phyloP scores from a whole-genome alignment of 1,140 invertebrate genomes.

The Drosophila mojavensis region DNA sequence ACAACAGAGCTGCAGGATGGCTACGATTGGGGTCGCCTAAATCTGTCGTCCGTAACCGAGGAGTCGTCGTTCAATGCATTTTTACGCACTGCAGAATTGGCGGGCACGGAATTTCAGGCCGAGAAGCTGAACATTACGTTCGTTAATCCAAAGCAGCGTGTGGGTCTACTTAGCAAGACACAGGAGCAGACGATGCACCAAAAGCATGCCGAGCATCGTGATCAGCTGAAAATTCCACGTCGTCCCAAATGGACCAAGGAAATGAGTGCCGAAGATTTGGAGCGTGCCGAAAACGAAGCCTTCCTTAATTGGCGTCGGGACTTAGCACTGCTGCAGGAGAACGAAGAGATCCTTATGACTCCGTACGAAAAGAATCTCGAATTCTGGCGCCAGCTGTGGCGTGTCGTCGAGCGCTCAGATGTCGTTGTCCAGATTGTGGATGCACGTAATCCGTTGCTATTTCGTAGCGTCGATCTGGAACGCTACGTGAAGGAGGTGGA shows the following conservation, averaged over 20 bases:
- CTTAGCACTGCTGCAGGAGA: slow-evolving; percentile 92
- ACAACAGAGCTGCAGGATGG: slow-evolving; percentile 95
- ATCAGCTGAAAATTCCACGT: slow-evolving; percentile 91
- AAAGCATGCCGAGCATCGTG: slow-evolving; percentile 88
- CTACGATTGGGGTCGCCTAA: slow-evolving; percentile 94
- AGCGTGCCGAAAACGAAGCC: slow-evolving; percentile 89
- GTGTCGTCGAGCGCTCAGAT: slow-evolving; percentile 98
- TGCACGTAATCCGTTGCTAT: slow-evolving; percentile 97
- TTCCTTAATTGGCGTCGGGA: slow-evolving; percentile 95
- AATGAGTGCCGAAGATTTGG: slow-evolving; percentile 91
- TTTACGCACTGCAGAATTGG: slow-evolving; percentile 95
- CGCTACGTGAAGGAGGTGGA: slow-evolving; percentile 95
- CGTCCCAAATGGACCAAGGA: slow-evolving; percentile 92
- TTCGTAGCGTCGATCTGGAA: slow-evolving; percentile 97
- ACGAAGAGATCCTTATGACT: slow-evolving; percentile 93
- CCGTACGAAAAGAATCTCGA: slow-evolving; percentile 99
- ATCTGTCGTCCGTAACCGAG: slow-evolving; percentile 97
- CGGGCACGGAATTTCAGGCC: slow-evolving; percentile 95
- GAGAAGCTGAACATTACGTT: slow-evolving; percentile 93
- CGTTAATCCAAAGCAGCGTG: slow-evolving; percentile 85
- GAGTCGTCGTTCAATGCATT: slow-evolving; percentile 98
- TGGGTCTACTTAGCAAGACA: slow-evolving; percentile 87
- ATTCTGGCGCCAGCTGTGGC: slow-evolving; percentile 99
- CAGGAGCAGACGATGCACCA: slow-evolving; percentile 87
- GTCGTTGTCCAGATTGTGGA: slow-evolving; percentile 98